Percentiles rank a stretch among this genome's conserved stretches.
phyloP scores from a whole-genome alignment of 1,140 invertebrate genomes.

The Trichomalopsis sarcophagae region DNA sequence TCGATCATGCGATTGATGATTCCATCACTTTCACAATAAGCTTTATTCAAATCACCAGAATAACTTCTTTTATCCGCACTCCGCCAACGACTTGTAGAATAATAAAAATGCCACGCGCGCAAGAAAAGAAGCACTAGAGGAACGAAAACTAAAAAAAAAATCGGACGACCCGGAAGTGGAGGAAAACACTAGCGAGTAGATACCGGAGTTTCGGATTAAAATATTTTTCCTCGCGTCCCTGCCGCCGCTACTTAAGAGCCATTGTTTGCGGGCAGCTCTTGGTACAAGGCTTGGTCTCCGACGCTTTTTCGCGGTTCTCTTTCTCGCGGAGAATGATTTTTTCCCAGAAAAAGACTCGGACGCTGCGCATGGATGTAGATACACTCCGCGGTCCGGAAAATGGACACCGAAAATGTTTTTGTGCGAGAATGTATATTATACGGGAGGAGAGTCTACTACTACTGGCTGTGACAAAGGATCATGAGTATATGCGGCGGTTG shows the following conservation, averaged over 20 bases:
- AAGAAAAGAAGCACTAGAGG: background rate
- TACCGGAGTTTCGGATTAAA: conserved; percentile 56
- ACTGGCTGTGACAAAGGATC: no score
- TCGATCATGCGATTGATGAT: no score
- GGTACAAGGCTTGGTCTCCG: conserved; percentile 18
- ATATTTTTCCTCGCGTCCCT: conserved; percentile 55
- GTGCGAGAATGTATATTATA: background rate
- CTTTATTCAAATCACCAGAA: no score
- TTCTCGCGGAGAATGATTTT: conserved; percentile 55
- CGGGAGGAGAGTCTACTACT: no score
- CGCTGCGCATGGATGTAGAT: background rate
- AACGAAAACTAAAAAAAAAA: background rate
- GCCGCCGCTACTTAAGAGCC: conserved; percentile 55
- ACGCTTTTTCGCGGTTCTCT: conserved; percentile 37
- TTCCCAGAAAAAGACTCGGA: conserved; percentile 1
- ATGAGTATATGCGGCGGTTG: no score
- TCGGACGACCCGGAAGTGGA: background rate
- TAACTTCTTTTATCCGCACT: no score
- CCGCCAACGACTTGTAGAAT: background rate
- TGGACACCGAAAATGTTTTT: conserved; percentile 70
- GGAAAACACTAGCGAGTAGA: background rate
- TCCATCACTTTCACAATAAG: no score
- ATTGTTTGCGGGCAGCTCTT: conserved; percentile 56
- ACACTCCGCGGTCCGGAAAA: conserved; percentile 51
- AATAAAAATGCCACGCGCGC: background rate